Evolutionary conservation across 2,797 vertebrate species (phyloP), one percentile per base, ranked within the genome.

Genomic region (Semotilus atromaculatus): DNA sequence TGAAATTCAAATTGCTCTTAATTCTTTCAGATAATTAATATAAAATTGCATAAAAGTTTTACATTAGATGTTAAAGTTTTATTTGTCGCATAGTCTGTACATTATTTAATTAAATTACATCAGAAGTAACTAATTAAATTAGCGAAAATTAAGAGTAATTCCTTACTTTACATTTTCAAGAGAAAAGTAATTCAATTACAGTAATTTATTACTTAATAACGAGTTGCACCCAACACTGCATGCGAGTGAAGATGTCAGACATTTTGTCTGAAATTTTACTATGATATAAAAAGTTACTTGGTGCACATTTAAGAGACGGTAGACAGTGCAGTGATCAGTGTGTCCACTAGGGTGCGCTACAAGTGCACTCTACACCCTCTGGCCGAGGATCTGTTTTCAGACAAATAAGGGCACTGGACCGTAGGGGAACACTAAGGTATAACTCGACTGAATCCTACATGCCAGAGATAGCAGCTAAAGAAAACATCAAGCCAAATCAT

Each of bases 291-390:
- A 21, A 14, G 18, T 29, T 5, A 71, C 66, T 82, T n/a, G 13
- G 58, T 64, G 80, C 55, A 64, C 70, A 10, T 81, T 72, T 72
- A 70, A 70, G 29, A 38, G n/a, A 40, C 11, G 10, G 13, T 34
- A 9, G 31, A 62, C 51, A 18, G 21, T 45, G 11, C 51, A 29
- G 34, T 43, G 18, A 70, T 71, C 13, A n/a, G 16, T 72, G 68
- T 45, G 36, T 40, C 93, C 95, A 94, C 90, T 80, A 92, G 94
- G 86, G 64, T 88, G 91, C 79, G 70, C 89, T 91, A 48, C 60
- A 76, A 66, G 70, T 26, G 90, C 80, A 74, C 66, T 62, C 88
- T 67, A 23, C 29, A 51, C 21, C 40, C 40, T 73, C 16, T 14
- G 29, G 43, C 48, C 1, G 14, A 68, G 14, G 45, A 21, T 81